These are phyloP conservation scores for Microcebus ravelobensis DNA, from an alignment of 2,113 vertebrate genomes.

Conservation along the genomic window DNA sequence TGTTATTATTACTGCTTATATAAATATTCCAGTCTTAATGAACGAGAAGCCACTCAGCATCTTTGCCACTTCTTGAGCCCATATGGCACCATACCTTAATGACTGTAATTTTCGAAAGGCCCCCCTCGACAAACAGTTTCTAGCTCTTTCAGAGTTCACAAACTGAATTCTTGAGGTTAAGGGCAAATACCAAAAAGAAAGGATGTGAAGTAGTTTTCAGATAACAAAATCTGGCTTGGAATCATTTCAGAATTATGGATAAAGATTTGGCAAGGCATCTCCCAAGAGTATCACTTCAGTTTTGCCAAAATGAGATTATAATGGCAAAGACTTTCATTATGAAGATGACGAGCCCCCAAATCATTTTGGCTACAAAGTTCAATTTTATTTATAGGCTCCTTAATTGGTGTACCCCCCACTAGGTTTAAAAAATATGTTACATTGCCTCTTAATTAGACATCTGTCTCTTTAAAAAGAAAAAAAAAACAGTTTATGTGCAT, in stretches of 20 bases:
- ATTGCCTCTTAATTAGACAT: conserved; percentile 23
- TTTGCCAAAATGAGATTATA: conserved; percentile 54
- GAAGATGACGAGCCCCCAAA: neutral
- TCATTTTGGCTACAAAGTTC: conserved; percentile 20
- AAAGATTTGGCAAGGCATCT: conserved; percentile 28
- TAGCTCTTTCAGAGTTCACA: neutral
- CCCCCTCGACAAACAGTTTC: neutral
- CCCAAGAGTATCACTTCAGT: neutral
- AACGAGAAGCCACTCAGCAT: conserved; percentile 59
- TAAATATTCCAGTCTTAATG: conserved; percentile 63
- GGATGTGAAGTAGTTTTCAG: neutral
- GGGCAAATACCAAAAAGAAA: neutral
- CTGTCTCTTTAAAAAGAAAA: conserved; percentile 3
- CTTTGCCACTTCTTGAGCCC: conserved; percentile 47
- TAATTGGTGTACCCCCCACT: neutral
- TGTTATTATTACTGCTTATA: neutral
- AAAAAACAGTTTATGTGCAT: neutral
- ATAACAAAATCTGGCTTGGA: conserved; percentile 9
- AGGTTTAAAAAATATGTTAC: conserved; percentile 31
- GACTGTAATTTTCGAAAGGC: conserved; percentile 49
- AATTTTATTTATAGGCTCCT: conserved; percentile 54
- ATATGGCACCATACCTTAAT: conserved; percentile 10
- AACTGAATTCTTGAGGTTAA: conserved; percentile 41
- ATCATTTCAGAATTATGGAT: neutral
- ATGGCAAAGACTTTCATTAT: conserved; percentile 41